Base-by-base conservation (phyloP, 2,797 vertebrate genomes). In the Natrix natrix region DNA sequence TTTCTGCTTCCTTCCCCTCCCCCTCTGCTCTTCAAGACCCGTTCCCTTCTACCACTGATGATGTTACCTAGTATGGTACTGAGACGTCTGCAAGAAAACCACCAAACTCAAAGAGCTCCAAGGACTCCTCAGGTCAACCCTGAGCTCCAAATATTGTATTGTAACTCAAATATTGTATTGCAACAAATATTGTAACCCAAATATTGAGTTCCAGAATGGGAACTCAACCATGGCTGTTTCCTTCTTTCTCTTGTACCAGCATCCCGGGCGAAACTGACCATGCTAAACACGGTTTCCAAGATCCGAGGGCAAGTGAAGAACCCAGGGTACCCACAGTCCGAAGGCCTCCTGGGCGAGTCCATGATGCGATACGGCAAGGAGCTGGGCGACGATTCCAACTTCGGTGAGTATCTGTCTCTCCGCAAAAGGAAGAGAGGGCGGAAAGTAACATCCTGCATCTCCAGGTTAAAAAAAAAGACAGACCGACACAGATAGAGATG, bases 241-340 rank as follows among this genome's bases (percentile, higher is more conserved):
- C 55, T 91, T 17, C 61, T 32, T 24, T 16, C 52, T 22, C 11
- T 7, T 6, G 56, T 10, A 8, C 5, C 95, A 98, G 99, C 99
- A 17, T 99, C 99, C 1, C 98, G 99, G 83, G 99, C 99, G 95
- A 99, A 99, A 96, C 98, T 99, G 48, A 99, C 98, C 17, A 99
- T 99, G 99, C 97, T 99, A 87, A 99, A 69, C 63, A 99, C 99
- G 0, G 98, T 99, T 97, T 99, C 99, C 4, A 99, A 99, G 98
- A 99, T 99, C 96, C 98, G 99, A 0, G 99, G 99, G 88, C 99
- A 99, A 97, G 99, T 99, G 97, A 99, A 99, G 97, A 99, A 97
- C 91, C 99, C 99, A 0, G 99, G 99, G 0, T 99, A 99, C 97
- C 99, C 99, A 0, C 99, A 99, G 97, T 98, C 99, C 0, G 99